Evolutionary conservation across 2,888 invertebrate species (phyloP).

Genomic region (Noctua pronuba): DNA sequence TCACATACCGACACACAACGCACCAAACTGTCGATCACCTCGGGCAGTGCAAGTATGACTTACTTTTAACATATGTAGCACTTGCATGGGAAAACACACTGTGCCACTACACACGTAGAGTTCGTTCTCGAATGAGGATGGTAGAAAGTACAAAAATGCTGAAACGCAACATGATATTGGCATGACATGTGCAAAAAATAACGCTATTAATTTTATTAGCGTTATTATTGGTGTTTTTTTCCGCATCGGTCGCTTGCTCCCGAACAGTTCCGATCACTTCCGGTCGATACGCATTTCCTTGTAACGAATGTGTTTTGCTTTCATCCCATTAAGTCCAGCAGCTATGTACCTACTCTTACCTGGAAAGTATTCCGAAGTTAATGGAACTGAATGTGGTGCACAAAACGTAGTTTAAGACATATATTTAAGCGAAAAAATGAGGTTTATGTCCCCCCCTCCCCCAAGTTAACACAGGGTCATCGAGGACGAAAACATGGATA

Average conservation of each 20-base stretch:
- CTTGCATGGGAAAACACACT: constrained; percentile 8
- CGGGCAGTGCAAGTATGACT: constrained; percentile 5
- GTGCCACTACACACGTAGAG: not conserved
- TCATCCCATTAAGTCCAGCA: not conserved
- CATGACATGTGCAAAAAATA: constrained; percentile 4
- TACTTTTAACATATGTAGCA: constrained; percentile 1
- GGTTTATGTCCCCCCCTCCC: too few species aligned
- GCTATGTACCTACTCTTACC: not conserved
- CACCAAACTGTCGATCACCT: constrained; percentile 11
- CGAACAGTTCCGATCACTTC: not conserved
- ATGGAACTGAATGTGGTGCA: too few species aligned
- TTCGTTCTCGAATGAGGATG: not conserved
- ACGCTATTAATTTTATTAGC: constrained; percentile 1
- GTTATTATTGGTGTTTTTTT: constrained; percentile 2
- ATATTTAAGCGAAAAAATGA: too few species aligned
- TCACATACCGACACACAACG: constrained; percentile 22
- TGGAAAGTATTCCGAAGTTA: too few species aligned
- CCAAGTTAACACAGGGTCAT: too few species aligned
- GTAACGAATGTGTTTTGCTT: not conserved
- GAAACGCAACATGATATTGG: not conserved
- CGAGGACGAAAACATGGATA: too few species aligned
- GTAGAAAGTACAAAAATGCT: constrained; percentile 8
- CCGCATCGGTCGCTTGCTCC: not conserved
- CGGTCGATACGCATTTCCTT: constrained; percentile 13
- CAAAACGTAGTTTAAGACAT: too few species aligned